These are phyloP conservation scores for Tinamus guttatus DNA, from an alignment of 2,113 vertebrate genomes.

Conservation along the genomic window DNA sequence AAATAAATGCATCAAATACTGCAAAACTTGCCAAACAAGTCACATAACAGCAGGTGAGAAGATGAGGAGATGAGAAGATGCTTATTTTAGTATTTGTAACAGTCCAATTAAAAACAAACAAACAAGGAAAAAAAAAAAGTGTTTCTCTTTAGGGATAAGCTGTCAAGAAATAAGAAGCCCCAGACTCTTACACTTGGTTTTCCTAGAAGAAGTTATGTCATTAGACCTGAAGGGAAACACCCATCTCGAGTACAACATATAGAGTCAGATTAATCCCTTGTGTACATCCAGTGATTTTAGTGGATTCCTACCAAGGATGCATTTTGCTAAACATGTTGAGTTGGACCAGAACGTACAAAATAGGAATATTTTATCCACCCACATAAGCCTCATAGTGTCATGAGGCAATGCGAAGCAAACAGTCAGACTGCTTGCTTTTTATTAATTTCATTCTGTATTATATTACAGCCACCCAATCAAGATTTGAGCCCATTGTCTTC, in stretches of 20 bases:
- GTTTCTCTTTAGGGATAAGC: neutral
- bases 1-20: constrained; percentile 5
- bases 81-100: neutral
- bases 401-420: constrained; percentile 40
- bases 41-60: neutral
- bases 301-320: neutral
- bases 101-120: neutral
- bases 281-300: neutral
- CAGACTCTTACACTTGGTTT: neutral
- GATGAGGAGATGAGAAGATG: neutral
- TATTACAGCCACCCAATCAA: constrained; percentile 59
- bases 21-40: neutral
- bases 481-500: constrained; percentile 57
- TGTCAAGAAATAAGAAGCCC: neutral
- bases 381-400: constrained; percentile 26
- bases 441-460: constrained; percentile 52
- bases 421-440: constrained; percentile 44
- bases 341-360: constrained; percentile 47
- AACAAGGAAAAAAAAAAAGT: neutral
- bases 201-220: constrained; percentile 48
- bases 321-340: neutral
- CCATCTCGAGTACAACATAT: neutral
- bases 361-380: constrained; percentile 47
- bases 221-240: constrained; percentile 24
- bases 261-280: neutral